Evolutionary conservation across 2,888 invertebrate species (phyloP), one percentile per base, ranked within the genome.

Genomic region (Caenorhabditis sp.): DNA sequence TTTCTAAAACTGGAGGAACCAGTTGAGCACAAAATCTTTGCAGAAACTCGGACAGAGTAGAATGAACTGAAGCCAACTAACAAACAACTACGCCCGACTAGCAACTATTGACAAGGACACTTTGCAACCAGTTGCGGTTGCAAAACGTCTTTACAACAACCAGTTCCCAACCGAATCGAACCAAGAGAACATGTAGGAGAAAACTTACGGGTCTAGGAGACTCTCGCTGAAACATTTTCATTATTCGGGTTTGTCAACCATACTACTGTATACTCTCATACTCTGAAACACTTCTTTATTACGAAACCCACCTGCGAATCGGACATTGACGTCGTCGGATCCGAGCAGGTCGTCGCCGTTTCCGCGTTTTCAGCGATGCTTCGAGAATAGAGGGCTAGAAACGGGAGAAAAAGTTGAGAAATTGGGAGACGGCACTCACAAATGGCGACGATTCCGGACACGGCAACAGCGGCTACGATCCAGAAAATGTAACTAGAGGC

Each of bases 311-410:
- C 74, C 66, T 74, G 74, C 8, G 73, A 59, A 26, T 65, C 73
- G 0, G 66, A 66, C 30, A 65, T 50, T 7, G 73, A 63, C 1
- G 72, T 53, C 5, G 73, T n/a, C n/a, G 35, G 75, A 41, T 75
- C 75, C 9, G 68, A 75, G 50, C 68, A 75, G 11, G 75, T 75
- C 13, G 75, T 75, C 15, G 75, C 63, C 3, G 68, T 70, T 7
- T 75, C 75, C 1, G 75, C 48, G 20, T 35, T 39, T 4, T 75
- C 68, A 1, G 61, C 46, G 2, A 45, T 2, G 13, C 63, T 70
- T 26, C 63, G 35, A 0, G 63, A 52, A 0, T 70, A 5, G 11
- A 58, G 27, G n/a, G 75, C 65, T 73, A 46, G 24, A 73, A 63
- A 52, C 13, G 20, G 22, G 20, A 13, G n/a, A 32, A 53, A 7